Evolutionary conservation across 2,888 invertebrate species (phyloP).

Genomic region (Sclerodermus sp.): DNA sequence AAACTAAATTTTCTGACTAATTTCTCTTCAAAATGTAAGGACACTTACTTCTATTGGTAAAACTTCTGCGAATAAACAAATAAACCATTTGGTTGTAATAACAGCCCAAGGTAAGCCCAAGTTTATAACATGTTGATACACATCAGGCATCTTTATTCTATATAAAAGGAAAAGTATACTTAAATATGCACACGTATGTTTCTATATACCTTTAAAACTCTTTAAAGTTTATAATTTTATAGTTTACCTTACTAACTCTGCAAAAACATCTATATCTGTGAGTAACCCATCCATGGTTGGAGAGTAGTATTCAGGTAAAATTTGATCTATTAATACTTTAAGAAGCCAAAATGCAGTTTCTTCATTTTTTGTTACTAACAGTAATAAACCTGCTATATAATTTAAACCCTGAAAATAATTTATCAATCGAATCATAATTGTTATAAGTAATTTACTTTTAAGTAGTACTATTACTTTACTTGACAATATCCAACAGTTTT

Average conservation of each 20-base stretch:
- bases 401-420: conserved; percentile 73
- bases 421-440: too few species aligned
- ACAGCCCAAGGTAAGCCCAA: conserved; percentile 88
- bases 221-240: not conserved
- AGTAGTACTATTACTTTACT: too few species aligned
- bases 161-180: conserved; percentile 15
- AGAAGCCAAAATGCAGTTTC: conserved; percentile 92
- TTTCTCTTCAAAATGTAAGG: not conserved
- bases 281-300: conserved; percentile 87
- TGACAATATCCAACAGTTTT: conserved; percentile 88
- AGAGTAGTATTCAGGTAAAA: conserved; percentile 86
- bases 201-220: not conserved
- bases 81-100: conserved; percentile 93
- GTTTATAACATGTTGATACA: conserved; percentile 78
- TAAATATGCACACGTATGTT: not conserved
- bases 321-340: conserved; percentile 83
- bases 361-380: conserved; percentile 86
- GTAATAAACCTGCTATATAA: conserved; percentile 84
- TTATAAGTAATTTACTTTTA: conserved; percentile 2
- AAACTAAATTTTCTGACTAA: conserved; percentile 8
- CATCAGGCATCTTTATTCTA: conserved; percentile 77
- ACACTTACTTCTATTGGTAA: conserved; percentile 77
- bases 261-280: conserved; percentile 86
- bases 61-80: conserved; percentile 91
- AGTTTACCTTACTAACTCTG: conserved; percentile 73